These are phyloP conservation scores for Vimba vimba DNA, from an alignment of 2,113 vertebrate species.

Conservation along the genomic window DNA sequence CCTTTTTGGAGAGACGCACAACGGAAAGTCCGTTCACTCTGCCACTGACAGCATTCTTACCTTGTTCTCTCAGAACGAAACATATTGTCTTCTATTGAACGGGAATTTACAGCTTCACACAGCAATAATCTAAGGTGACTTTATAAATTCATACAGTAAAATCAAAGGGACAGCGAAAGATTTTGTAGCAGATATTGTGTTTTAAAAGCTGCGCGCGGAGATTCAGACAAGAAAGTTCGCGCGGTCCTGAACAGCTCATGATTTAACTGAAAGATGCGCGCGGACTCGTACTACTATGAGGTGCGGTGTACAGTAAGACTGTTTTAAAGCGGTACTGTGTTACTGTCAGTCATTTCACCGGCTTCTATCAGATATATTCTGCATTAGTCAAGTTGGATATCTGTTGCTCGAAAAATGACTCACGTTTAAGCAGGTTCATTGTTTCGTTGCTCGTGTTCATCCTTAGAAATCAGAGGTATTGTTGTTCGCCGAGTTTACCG, in stretches of 20 bases:
- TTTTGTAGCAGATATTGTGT: background rate
- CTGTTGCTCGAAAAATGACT: constrained; percentile 7
- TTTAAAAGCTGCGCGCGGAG: background rate
- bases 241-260: background rate
- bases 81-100: background rate
- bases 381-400: background rate
- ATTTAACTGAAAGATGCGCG: constrained; percentile 1
- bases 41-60: background rate
- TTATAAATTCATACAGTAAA: background rate
- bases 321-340: background rate
- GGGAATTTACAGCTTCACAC: background rate
- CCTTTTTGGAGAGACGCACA: background rate
- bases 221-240: constrained; percentile 4
- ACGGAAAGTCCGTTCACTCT: background rate
- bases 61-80: background rate
- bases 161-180: background rate
- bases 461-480: constrained; percentile 1
- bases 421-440: constrained; percentile 15
- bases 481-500: constrained; percentile 30
- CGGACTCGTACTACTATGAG: background rate
- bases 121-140: background rate
- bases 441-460: background rate
- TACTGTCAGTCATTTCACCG: background rate
- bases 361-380: background rate
- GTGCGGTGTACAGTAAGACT: background rate